Evolutionary conservation across 92 coral and sea anemone genomes (phyloP), one percentile per base, ranked within the genome.

Genomic region (Epizoanthus illoricatus): DNA sequence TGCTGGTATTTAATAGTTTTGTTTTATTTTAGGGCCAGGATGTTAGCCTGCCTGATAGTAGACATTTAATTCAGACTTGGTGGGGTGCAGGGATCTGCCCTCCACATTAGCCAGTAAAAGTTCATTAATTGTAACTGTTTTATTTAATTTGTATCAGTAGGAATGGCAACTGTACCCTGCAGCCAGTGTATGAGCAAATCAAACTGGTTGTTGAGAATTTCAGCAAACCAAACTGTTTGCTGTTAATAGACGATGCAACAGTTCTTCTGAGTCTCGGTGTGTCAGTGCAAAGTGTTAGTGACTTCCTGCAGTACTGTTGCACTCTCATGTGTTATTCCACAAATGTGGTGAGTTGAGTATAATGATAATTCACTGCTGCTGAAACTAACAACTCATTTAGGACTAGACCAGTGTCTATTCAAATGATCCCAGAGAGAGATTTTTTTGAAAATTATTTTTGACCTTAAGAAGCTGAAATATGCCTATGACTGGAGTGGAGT

Each of bases 161-260:
- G 49, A 79, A 84, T 52, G 60, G 52, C 9, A 75, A 18, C 33
- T 96, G 93, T 58, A 90, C 91, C 21, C 94, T 96, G 40, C 92
- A 96, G 73, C 73, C 85, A 42, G 67, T 96, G 9, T 93, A 86
- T 78, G 80, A 91, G 43, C 88, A 86, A 66, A 87, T 93, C 61
- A 86, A 75, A 72, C 39, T 69, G 10, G 87, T 76, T n/a, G 72
- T 91, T n/a, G 85, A 80, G 12, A 67, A 84, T 17, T 89, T 66
- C 45, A 69, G 33, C 71, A 75, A 85, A 56, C 99, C 97, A 20
- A 61, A 70, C 6, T 93, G 90, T 80, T 84, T 96, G 18, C 23
- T 96, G 68, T 71, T 93, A 47, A 84, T 96, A 67, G 99, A 96
- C 87, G 97, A 96, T 67, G 10, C 89, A 10, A 84, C 94, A 10